Percentiles rank a stretch among this genome's conserved stretches.
phyloP scores from a whole-genome alignment of 2,888 invertebrate species.

The Caenorhabditis afra region DNA sequence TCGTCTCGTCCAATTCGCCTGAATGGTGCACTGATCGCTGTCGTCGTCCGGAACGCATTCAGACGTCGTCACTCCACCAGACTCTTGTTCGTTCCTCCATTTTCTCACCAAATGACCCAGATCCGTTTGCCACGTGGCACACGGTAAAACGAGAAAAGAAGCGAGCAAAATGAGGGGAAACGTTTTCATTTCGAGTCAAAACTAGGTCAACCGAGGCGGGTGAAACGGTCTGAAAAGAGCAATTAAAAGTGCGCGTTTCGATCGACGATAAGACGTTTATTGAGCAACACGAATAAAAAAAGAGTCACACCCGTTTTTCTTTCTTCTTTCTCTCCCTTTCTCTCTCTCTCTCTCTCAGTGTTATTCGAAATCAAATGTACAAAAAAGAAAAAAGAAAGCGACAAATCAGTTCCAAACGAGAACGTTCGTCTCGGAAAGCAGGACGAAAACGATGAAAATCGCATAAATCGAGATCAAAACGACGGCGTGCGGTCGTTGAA shows the following conservation, averaged over 20 bases:
- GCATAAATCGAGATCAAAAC: constrained; percentile 82
- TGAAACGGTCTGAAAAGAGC: no score
- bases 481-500: constrained; percentile 40
- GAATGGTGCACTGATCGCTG: constrained; percentile 35
- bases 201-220: background rate
- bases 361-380: no score
- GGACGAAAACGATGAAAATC: constrained; percentile 82
- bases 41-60: constrained; percentile 35
- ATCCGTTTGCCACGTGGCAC: constrained; percentile 26
- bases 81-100: constrained; percentile 15
- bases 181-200: background rate
- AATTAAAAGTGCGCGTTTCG: no score
- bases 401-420: constrained; percentile 45
- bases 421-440: constrained; percentile 82
- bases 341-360: no score
- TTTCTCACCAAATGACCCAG: constrained; percentile 36
- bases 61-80: background rate
- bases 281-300: no score
- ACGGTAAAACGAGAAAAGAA: constrained; percentile 4
- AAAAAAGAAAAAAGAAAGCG: no score
- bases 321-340: no score
- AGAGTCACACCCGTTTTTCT: no score
- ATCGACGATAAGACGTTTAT: no score
- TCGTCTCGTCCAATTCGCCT: constrained; percentile 20
- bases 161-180: background rate